These are phyloP conservation scores for Dysmachus trigonus DNA, from an alignment of 2,888 invertebrate genomes.

Conservation along the genomic window DNA sequence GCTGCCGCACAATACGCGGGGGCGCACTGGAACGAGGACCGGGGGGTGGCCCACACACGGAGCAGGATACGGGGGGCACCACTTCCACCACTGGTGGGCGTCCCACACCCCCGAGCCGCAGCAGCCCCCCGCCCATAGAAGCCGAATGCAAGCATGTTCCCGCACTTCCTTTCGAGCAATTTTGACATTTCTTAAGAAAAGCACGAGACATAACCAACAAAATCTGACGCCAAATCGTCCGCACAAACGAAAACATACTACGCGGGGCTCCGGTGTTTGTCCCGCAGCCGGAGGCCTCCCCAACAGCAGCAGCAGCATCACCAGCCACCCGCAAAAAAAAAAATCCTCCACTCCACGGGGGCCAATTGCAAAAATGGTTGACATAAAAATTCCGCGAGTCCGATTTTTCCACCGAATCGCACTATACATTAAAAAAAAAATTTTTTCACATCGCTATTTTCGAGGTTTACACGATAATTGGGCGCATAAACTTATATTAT, in stretches of 20 bases:
- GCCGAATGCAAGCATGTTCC: background rate
- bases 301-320: too few species aligned
- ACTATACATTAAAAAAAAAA: background rate
- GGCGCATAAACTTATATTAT: constrained; percentile 6
- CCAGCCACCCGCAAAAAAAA: constrained; percentile 12
- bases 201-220: constrained; percentile 41
- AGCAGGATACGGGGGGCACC: background rate
- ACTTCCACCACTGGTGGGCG: constrained; percentile 5
- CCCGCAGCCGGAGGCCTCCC: background rate
- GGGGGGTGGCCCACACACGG: background rate
- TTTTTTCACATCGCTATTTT: constrained; percentile 32
- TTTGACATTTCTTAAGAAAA: constrained; percentile 49
- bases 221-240: background rate
- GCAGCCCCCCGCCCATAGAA: background rate
- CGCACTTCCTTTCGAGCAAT: constrained; percentile 42
- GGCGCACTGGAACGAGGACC: background rate
- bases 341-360: background rate
- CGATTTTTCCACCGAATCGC: constrained; percentile 29
- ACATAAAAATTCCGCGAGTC: constrained; percentile 48
- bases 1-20: constrained; percentile 2
- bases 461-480: constrained; percentile 39
- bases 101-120: constrained; percentile 14
- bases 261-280: background rate
- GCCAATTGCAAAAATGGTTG: constrained; percentile 48
- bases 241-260: constrained; percentile 41